phyloP scores from a whole-genome alignment of 2,113 vertebrate species.

The Hippocampus mohnikei region DNA sequence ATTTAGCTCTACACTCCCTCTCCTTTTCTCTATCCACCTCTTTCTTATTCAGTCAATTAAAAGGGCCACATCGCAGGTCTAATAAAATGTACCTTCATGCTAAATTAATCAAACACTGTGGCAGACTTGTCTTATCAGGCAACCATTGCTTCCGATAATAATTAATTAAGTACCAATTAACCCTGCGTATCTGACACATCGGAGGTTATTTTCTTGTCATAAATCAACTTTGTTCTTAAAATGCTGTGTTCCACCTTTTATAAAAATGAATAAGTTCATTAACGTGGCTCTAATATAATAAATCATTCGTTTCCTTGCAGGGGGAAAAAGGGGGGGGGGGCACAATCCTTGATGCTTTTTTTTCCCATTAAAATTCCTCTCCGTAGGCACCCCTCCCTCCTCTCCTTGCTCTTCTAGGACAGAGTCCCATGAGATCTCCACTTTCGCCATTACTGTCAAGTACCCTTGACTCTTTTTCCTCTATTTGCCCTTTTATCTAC shows the following conservation, averaged over 20 bases:
- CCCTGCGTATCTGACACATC: constrained; percentile 9
- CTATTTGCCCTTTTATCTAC: constrained; percentile 99
- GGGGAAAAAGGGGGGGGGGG: constrained; percentile 42
- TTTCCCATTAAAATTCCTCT: constrained; percentile 90
- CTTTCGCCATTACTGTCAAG: constrained; percentile 98
- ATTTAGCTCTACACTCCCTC: constrained; percentile 69
- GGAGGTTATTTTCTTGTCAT: constrained; percentile 21
- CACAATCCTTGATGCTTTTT: constrained; percentile 70
- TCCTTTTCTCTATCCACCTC: constrained; percentile 34
- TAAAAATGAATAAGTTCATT: constrained; percentile 45
- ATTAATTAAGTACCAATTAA: constrained; percentile 10
- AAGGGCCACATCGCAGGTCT: constrained; percentile 48
- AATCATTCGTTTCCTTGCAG: constrained; percentile 56
- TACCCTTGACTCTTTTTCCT: constrained; percentile 89
- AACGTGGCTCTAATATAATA: constrained; percentile 44
- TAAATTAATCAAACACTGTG: constrained; percentile 55
- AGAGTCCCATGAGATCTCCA: constrained; percentile 87
- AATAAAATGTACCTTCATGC: constrained; percentile 48
- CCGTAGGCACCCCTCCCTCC: constrained; percentile 47
- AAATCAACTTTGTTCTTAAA: constrained; percentile 21
- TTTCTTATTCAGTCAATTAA: constrained; percentile 44
- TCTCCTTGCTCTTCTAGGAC: constrained; percentile 54
- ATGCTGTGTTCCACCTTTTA: constrained; percentile 6
- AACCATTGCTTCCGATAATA: constrained; percentile 4
- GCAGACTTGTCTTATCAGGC: constrained; percentile 39